Evolutionary conservation across 2,797 vertebrate genomes (phyloP), one percentile per base, ranked within the genome.

Genomic region (Gallinago solitaria): DNA sequence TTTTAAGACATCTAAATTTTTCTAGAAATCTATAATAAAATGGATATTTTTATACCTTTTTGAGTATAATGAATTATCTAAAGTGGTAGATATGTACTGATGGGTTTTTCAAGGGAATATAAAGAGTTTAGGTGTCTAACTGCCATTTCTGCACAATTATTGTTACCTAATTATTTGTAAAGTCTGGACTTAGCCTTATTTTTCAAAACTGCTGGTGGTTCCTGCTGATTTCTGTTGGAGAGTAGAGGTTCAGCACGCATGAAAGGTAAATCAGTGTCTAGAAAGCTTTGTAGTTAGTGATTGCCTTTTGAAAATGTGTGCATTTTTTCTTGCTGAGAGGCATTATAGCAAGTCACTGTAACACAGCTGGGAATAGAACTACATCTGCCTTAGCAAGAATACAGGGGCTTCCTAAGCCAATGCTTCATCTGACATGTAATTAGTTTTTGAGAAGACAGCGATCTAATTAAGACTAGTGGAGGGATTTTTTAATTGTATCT

Each of bases 401-500:
- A 57, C 11, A 59, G 54, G 50, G 37, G 12, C 61, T 90, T 95
- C 53, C 41, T 90, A 88, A 90, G 59, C 13, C 47, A 53, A 28
- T 88, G 65, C 43, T 95, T 88, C 57, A 43, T 61, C 61, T 95
- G 73, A 86, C 41, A 43, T 78, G 79, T 95, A 97, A 95, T 95
- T 96, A 94, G 27, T 57, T 95, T 92, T 30, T 70, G 60, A 64
- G 50, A 75, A 86, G 87, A 61, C 18, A 43, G 61, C 11, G 16
- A 86, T 86, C 82, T 94, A 95, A 95, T 95, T 97, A 95, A 93
- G 91, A 61, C 56, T 74, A 60, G 41, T 45, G 23, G 35, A 82
- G 39, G 5, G 3, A 35, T 76, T 80, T 93, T 89, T 83, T 7
- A 51, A 79, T 79, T 90, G 56, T 56, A 35, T 78, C 73, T 89